phyloP scores from a whole-genome alignment of 2,888 invertebrate species.

The Sesamia inferens region DNA sequence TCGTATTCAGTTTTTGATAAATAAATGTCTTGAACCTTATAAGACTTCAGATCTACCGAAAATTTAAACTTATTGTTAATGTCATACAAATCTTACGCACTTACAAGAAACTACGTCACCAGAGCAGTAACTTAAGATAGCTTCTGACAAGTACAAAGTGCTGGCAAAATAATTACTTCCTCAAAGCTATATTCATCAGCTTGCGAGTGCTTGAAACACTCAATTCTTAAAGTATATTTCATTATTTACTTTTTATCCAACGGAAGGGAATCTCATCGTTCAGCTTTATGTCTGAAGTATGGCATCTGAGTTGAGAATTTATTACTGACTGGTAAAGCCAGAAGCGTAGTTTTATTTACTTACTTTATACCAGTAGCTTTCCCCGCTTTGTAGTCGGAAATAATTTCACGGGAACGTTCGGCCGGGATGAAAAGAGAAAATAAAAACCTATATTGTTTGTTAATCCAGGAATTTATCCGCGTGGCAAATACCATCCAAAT shows the following conservation, averaged over 20 bases:
- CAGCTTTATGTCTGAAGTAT: constrained; percentile 25
- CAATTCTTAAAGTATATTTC: constrained; percentile 16
- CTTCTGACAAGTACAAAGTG: constrained; percentile 17
- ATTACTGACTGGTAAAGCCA: not conserved
- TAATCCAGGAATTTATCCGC: no score
- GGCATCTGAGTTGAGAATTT: constrained; percentile 22
- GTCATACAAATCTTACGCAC: not conserved
- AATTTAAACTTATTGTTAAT: not conserved
- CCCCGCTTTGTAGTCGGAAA: no score
- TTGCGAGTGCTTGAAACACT: constrained; percentile 20
- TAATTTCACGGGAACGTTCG: no score
- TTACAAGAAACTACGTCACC: constrained; percentile 11
- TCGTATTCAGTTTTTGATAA: no score
- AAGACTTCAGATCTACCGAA: not conserved
- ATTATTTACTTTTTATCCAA: constrained; percentile 22
- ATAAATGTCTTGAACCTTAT: not conserved
- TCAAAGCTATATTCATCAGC: constrained; percentile 29
- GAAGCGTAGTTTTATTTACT: constrained; percentile 37
- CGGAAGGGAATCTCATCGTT: constrained; percentile 35
- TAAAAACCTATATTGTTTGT: no score
- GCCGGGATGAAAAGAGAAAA: no score
- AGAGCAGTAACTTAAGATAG: not conserved
- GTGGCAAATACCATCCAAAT: no score
- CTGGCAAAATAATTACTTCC: constrained; percentile 45
- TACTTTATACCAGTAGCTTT: not conserved